Evolutionary conservation across 1,140 invertebrate genomes (phyloP).

Genomic region (Whitmania pigra): DNA sequence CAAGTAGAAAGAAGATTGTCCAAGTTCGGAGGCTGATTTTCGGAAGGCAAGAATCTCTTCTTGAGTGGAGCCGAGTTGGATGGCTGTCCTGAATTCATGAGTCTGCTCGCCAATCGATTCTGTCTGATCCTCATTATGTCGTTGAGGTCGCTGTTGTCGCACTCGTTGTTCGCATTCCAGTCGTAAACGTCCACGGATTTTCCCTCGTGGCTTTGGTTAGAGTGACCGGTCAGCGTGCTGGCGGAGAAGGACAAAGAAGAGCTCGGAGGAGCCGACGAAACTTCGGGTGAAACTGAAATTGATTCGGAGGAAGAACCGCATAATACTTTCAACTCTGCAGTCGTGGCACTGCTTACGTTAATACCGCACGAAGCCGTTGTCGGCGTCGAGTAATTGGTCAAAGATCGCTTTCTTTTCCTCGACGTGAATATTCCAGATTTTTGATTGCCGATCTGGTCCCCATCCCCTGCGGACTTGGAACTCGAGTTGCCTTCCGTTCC

Average conservation of each 20-base stretch:
- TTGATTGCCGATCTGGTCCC: no score
- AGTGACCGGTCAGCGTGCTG: not conserved
- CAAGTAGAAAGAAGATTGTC: constrained; percentile 4
- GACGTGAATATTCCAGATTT: no score
- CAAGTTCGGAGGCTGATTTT: not conserved
- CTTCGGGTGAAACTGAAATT: not conserved
- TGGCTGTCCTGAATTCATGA: not conserved
- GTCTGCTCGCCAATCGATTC: not conserved
- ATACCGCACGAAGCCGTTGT: no score
- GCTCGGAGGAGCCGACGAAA: no score
- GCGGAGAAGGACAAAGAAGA: no score
- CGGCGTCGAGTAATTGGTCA: no score
- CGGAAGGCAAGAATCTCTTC: not conserved
- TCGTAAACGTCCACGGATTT: constrained; percentile 9
- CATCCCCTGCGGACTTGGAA: no score
- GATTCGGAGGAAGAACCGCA: not conserved
- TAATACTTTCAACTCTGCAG: not conserved
- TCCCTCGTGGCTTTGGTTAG: not conserved
- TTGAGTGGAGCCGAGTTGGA: not conserved
- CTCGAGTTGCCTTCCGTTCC: no score
- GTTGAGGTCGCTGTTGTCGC: not conserved
- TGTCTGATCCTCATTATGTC: not conserved
- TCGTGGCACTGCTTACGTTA: not conserved
- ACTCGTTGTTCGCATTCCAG: constrained; percentile 9
- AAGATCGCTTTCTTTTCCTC: no score